Base-by-base conservation (phyloP, 1,140 invertebrate genomes). In the Dufourea novaeangliae region DNA sequence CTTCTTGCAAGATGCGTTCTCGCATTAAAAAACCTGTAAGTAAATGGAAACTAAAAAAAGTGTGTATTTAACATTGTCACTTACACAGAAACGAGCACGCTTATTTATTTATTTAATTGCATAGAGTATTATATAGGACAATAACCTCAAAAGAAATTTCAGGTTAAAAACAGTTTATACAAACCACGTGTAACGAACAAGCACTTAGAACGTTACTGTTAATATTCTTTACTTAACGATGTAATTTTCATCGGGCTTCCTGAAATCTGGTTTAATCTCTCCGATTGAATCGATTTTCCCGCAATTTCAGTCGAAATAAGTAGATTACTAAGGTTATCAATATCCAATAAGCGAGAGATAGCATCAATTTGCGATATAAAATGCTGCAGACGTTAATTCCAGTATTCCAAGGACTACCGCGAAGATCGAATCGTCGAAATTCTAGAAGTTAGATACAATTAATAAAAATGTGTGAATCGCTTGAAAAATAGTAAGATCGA, bases 331-430 rank as follows among this genome's bases (percentile, higher is more conserved):
- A 39, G 20, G 44, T 70, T 62, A 61, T 62, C 34, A 54, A 8
- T 46, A 50, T 62, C 56, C 25, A 70, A 39, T 70, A 77, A 70
- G 3, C 0, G 17, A 25, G 20, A 56, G 56, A 67, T 56, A 11
- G 39, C 1, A 8, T n/a, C 17, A 8, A 34, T 57, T 14, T 8
- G 1, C 20, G 12, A n/a, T 11, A 37, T 27, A 29, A 39, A 32
- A 37, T 25, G n/a, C 39, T 10, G 8, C 34, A 62, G 11, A n/a
- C n/a, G 11, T 22, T 37, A 7, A 1, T 41, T 44, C 44, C 27
- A 44, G 39, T 25, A 2, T 25, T 41, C 2, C 2, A 68, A 0
- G 6, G 4, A 44, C 20, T 56, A 27, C 34, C 34, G 34, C 8
- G 34, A 8, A 37, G n/a, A 37, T 41, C 4, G n/a, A 2, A 22